Evolutionary conservation across 2,888 invertebrate species (phyloP).

Genomic region (Lymantria monacha): DNA sequence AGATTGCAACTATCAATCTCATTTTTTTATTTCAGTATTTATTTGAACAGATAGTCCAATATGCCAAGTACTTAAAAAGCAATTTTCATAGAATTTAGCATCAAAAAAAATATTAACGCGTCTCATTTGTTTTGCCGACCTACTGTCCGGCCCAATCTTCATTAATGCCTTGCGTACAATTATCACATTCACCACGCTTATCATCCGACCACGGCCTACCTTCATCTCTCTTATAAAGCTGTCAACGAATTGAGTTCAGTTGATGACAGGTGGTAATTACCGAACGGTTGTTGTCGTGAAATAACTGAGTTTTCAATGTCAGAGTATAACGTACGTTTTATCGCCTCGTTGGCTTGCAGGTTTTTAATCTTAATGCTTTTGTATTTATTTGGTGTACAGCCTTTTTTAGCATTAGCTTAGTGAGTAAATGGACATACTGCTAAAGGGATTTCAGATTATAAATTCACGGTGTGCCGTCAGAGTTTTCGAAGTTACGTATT

Average conservation of each 20-base stretch:
- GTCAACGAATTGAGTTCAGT: conserved; percentile 48
- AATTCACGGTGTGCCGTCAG: no score
- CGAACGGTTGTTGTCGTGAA: conserved; percentile 47
- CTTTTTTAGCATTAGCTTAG: neutral
- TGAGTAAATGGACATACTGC: neutral
- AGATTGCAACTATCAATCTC: no score
- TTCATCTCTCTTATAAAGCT: conserved; percentile 46
- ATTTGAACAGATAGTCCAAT: no score
- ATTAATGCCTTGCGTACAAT: neutral
- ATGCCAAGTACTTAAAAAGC: no score
- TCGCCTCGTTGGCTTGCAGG: conserved; percentile 29
- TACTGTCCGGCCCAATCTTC: no score
- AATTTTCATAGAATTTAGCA: no score
- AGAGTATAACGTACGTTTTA: conserved; percentile 39
- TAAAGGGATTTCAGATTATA: no score
- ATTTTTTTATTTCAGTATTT: no score
- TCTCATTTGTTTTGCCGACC: no score
- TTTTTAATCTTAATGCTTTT: conserved; percentile 17
- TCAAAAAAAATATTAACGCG: no score
- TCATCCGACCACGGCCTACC: conserved; percentile 3
- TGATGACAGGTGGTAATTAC: conserved; percentile 62
- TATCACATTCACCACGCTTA: neutral
- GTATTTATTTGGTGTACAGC: conserved; percentile 10
- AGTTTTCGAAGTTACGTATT: no score
- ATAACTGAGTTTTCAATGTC: conserved; percentile 53